Evolutionary conservation across 2,113 vertebrate species (phyloP), one percentile per base, ranked within the genome.

Genomic region (Lepisosteus osseus): DNA sequence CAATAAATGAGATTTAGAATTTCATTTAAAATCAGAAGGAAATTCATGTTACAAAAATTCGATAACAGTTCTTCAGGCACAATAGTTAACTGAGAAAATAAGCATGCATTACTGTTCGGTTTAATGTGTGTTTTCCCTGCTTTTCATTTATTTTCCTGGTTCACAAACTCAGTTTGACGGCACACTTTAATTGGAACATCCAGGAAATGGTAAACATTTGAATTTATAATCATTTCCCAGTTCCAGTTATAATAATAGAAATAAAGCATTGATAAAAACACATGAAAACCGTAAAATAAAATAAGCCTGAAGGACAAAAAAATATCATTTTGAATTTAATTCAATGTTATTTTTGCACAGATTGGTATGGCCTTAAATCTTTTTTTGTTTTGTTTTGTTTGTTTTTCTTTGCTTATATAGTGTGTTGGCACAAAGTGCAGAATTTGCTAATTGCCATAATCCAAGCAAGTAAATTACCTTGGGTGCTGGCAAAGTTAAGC

Each of bases 291-390:
- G 44, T 59, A 74, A 72, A 76, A 76, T 57, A 79, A 61, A 51
- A 66, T 9, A 42, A 73, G 69, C 71, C 71, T 74, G 78, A 59
- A 44, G n/a, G 61, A 57, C 29, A 29, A 40, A 64, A 64, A 64
- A 7, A 15, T 12, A 61, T 70, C 61, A 65, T 66, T 40, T n/a
- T 63, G 15, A 56, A 64, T 64, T 55, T 3, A 51, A 6, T 69
- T 45, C 17, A 73, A 68, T 66, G 68, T 82, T 44, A 88, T 80
- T 74, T 90, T 91, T 88, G 90, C 89, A 90, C 88, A 89, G 88
- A 83, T 90, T 87, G 91, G 93, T 93, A 95, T 93, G 94, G 94
- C 95, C 94, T 97, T 94, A 95, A 89, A 89, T 87, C 90, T 90
- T 82, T 86, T 89, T 92, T 89, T 17, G 15, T 17, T 17, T 17